A percentile compares a stretch with the other conserved stretches of the same genome.
These are phyloP conservation scores for Nesoenas mayeri DNA, from an alignment of 2,113 vertebrate species.

Conservation along the genomic window DNA sequence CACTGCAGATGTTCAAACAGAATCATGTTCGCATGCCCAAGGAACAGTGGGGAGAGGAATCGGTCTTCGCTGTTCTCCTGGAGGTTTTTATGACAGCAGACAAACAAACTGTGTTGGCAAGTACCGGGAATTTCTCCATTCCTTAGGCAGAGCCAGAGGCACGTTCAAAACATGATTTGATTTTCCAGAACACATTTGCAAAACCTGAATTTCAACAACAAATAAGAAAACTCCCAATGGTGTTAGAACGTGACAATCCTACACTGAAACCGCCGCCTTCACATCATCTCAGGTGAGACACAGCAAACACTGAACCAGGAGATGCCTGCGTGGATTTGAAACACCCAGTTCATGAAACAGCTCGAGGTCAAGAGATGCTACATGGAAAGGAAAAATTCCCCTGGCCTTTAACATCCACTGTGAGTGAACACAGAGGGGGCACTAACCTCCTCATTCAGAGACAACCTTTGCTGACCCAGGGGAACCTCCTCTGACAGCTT, in stretches of 20 bases:
- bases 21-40: neutral
- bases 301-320: neutral
- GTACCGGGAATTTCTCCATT: neutral
- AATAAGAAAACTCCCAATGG: neutral
- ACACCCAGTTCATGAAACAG: neutral
- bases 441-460: neutral
- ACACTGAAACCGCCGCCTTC: rapidly evolving
- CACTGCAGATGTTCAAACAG: neutral
- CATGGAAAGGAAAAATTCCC: neutral
- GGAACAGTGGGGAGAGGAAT: neutral
- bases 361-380: too few species aligned
- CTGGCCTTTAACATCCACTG: neutral
- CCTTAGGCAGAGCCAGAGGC: neutral
- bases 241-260: neutral
- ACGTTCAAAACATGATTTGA: neutral
- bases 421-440: neutral
- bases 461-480: rapidly evolving
- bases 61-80: neutral
- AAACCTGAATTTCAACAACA: neutral
- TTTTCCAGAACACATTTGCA: neutral
- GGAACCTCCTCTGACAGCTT: neutral
- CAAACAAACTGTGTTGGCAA: neutral
- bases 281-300: neutral
- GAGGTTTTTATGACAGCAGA: neutral
- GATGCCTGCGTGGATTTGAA: neutral